These are phyloP conservation scores for Neria commutata DNA, from an alignment of 2,888 invertebrate genomes.

Conservation along the genomic window DNA sequence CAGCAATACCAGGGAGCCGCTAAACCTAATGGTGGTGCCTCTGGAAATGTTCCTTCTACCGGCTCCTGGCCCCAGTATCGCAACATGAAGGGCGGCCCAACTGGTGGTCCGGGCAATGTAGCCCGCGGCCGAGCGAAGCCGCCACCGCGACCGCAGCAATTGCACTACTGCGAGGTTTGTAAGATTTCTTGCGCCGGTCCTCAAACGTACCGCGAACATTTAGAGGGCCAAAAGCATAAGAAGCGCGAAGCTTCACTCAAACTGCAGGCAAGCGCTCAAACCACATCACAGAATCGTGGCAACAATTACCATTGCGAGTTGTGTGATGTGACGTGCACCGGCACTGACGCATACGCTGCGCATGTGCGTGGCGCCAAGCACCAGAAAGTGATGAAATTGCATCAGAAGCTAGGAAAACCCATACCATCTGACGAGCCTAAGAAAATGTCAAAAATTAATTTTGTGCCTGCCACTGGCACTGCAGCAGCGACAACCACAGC, in stretches of 20 bases:
- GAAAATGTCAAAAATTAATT: slow-evolving; percentile 69
- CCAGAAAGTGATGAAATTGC: slow-evolving; percentile 95
- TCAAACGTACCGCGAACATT: slow-evolving; percentile 92
- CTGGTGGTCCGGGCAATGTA: slow-evolving; percentile 37
- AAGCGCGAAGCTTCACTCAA: slow-evolving; percentile 92
- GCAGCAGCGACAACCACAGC: slow-evolving; percentile 44
- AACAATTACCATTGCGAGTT: slow-evolving; percentile 84
- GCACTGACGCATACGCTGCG: slow-evolving; percentile 97
- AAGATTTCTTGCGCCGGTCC: slow-evolving; percentile 97
- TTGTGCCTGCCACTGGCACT: slow-evolving; percentile 55
- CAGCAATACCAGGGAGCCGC: slow-evolving; percentile 62
- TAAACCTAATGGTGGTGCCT: slow-evolving; percentile 39
- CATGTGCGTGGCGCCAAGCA: slow-evolving; percentile 98
- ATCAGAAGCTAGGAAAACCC: slow-evolving; percentile 96
- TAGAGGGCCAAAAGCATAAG: slow-evolving; percentile 99
- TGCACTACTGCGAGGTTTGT: slow-evolving; percentile 98
- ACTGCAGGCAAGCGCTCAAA: slow-evolving; percentile 70
- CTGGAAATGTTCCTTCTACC: no score
- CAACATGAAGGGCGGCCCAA: slow-evolving; percentile 59
- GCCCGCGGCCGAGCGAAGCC: slow-evolving; percentile 62
- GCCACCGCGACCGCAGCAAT: slow-evolving; percentile 88
- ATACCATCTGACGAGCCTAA: slow-evolving; percentile 96
- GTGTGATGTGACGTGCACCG: slow-evolving; percentile 98
- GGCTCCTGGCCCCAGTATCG: slow-evolving; percentile 67
- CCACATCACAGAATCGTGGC: slow-evolving; percentile 69